Conservation (phyloP, 1,140 invertebrate species). For the Pygmarrhopalites habei region DNA sequence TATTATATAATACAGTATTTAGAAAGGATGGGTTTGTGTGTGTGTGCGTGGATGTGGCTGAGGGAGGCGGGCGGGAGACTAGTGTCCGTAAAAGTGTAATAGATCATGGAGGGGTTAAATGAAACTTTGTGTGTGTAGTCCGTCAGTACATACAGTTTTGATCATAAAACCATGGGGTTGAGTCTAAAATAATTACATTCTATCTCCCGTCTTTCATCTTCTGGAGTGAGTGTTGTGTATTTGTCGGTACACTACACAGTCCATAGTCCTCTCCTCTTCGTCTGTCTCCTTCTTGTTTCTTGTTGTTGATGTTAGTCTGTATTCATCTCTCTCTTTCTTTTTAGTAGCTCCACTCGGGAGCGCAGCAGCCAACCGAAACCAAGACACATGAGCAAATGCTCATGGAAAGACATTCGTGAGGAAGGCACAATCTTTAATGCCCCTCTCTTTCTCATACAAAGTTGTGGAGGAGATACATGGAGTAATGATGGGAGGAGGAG, state of each 20-base stretch:
- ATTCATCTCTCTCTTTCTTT: too few relatives aligned
- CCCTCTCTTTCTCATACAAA: too few relatives aligned
- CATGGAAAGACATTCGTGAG: background rate
- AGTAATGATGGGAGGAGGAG: background rate
- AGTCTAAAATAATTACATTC: constrained; percentile 11
- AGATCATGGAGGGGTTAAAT: constrained; percentile 5
- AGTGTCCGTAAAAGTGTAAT: too few relatives aligned
- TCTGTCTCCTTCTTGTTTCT: background rate
- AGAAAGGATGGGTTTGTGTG: too few relatives aligned
- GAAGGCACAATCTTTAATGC: background rate
- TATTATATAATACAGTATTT: too few relatives aligned
- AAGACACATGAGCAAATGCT: background rate
- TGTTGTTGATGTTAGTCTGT: too few relatives aligned
- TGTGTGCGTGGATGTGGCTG: too few relatives aligned
- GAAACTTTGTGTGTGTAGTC: background rate
- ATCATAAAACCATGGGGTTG: constrained; percentile 16
- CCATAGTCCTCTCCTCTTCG: background rate
- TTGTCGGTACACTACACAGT: too few relatives aligned
- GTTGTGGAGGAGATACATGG: too few relatives aligned
- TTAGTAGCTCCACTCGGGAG: background rate
- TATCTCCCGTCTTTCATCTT: too few relatives aligned
- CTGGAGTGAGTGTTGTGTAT: too few relatives aligned
- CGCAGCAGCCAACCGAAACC: background rate
- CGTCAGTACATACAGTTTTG: background rate
- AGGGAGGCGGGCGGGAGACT: too few relatives aligned